Evolutionary conservation across 1,140 invertebrate species (phyloP).

Genomic region (Hirudo medicinalis): DNA sequence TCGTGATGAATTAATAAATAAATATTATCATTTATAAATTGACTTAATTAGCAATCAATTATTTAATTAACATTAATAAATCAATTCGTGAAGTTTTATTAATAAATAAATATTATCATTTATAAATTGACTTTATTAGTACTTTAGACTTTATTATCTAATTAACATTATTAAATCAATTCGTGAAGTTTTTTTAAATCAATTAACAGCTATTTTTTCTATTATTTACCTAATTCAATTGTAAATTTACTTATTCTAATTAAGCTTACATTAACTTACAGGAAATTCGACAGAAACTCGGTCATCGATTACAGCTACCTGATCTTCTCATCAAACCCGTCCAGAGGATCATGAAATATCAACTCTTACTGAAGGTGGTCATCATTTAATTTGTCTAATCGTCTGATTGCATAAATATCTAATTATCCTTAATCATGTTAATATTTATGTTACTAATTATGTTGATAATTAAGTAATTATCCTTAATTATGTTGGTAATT

Average conservation of each 20-base stretch:
- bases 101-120: neutral
- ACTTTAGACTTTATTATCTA: too few relatives aligned
- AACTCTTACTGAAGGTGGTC: slow-evolving; percentile 78
- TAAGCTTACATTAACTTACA: slow-evolving; percentile 33
- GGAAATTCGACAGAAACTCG: slow-evolving; percentile 79
- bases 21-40: too few relatives aligned
- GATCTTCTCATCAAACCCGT: slow-evolving; percentile 96
- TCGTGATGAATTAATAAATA: slow-evolving; percentile 9
- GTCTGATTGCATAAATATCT: neutral
- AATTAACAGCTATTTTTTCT: too few relatives aligned
- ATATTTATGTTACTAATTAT: neutral
- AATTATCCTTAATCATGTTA: neutral
- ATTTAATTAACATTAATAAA: too few relatives aligned
- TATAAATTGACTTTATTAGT: too few relatives aligned
- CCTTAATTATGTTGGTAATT: neutral
- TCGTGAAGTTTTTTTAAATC: too few relatives aligned
- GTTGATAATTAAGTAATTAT: neutral
- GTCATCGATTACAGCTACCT: slow-evolving; percentile 80
- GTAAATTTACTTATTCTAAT: too few relatives aligned
- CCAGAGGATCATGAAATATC: slow-evolving; percentile 97
- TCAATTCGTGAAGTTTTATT: neutral
- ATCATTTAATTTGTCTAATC: neutral
- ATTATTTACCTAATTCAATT: too few relatives aligned
- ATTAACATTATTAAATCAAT: too few relatives aligned
- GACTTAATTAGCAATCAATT: too few relatives aligned